Conservation (phyloP, 2,888 invertebrate genomes). For the Chrysolina americana region DNA sequence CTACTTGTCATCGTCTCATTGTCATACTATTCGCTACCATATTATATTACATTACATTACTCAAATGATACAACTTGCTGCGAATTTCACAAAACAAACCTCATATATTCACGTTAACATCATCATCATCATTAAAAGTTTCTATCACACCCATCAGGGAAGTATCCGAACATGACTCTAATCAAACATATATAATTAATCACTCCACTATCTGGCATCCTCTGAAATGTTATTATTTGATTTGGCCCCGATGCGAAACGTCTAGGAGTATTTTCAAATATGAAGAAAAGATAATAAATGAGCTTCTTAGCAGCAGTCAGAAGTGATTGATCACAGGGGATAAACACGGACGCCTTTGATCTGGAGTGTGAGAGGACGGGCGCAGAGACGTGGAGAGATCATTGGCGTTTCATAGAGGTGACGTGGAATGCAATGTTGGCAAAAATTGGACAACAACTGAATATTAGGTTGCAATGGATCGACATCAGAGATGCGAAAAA, state of each 20-base stretch:
- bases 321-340: slow-evolving; percentile 70
- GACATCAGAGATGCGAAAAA: too few relatives aligned
- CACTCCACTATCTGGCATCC: slow-evolving; percentile 40
- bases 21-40: too few relatives aligned
- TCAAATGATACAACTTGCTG: too few relatives aligned
- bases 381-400: slow-evolving; percentile 43
- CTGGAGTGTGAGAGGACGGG: slow-evolving; percentile 59
- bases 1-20: too few relatives aligned
- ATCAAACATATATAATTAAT: slow-evolving; percentile 35
- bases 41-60: too few relatives aligned
- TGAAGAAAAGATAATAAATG: slow-evolving; percentile 68
- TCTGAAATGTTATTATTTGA: slow-evolving; percentile 50
- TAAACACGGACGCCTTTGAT: slow-evolving; percentile 69
- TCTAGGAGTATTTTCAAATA: slow-evolving; percentile 64
- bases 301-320: slow-evolving; percentile 70
- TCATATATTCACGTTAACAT: background rate
- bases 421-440: background rate
- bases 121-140: background rate
- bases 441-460: too few relatives aligned
- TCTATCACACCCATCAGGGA: background rate
- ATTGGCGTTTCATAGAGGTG: background rate
- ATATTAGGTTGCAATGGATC: too few relatives aligned
- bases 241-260: slow-evolving; percentile 60
- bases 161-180: slow-evolving; percentile 21
- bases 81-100: background rate